Evolutionary conservation across 1,140 invertebrate genomes (phyloP), one percentile per base, ranked within the genome.

Genomic region (Drosophila pectinifera): DNA sequence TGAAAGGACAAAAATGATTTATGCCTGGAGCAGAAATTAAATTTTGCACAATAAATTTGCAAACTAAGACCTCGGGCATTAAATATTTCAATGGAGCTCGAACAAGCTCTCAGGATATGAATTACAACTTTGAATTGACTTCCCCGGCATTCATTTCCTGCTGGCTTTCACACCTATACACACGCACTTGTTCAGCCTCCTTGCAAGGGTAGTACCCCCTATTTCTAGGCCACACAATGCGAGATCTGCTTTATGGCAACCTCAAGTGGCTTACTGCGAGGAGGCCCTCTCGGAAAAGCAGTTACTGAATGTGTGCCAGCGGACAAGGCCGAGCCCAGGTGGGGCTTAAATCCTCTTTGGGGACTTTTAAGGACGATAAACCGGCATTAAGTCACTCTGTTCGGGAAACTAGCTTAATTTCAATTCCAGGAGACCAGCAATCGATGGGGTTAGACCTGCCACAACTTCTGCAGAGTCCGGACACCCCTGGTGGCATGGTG

Each of bases 91-190:
- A 20, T 39, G 51, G 38, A 43, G 26, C 57, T 54, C 48, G 57
- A 69, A 59, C 42, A 39, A 76, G 77, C 51, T 64, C 42, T 46
- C 51, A 31, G 54, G 45, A 68, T 39, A 64, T 28, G 67, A 82
- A 82, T 82, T 74, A 68, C 58, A 75, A 76, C 80, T 67, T 84
- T 72, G 78, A 80, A 79, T 83, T 79, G 64, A 82, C 80, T 83
- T 64, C 61, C 22, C 53, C 57, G 59, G 20, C 48, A 67, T 67
- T 46, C 51, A 41, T 49, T 38, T 41, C 20, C 63, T 34, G 18
- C 34, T 20, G 42, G 38, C 55, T 62, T 73, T 77, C 69, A 72
- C 67, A 59, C 36, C 49, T 20, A 14, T 10, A n/a, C 5, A 36
- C 48, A 49, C 24, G 36, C 58, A 65, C 55, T 38, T 31, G 64